Evolutionary conservation across 1,140 invertebrate genomes (phyloP), one percentile per base, ranked within the genome.

Genomic region (Bombus confusus): DNA sequence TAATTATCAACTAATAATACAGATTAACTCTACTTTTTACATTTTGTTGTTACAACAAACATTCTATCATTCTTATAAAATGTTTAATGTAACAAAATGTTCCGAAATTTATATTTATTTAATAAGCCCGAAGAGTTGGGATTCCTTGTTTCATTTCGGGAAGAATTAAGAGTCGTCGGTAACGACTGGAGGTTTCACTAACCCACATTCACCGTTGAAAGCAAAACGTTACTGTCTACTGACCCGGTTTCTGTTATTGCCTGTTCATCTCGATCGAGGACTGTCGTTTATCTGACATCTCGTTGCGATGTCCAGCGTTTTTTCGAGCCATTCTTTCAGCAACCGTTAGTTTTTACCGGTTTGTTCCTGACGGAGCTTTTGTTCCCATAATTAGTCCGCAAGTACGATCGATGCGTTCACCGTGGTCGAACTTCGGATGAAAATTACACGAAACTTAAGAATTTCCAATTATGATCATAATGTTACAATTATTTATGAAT

Each of bases 191-290:
- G 91, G 93, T 95, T 95, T 95, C 94, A 95, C 94, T 95, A 95
- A 95, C 94, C 94, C 93, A 95, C 93, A 95, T 95, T 93, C 85
- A 85, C 85, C 91, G 92, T 93, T 94, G 94, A 95, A 95, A 95
- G 94, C 92, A 95, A 95, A 95, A 95, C 94, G 92, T 93, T 92
- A 93, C 91, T 89, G 90, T 93, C 90, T 89, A 87, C 83, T 94
- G 94, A 93, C 94, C 94, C 91, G 86, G 86, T 94, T 95, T 92
- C 88, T 66, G 72, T 88, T 84, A 83, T 85, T 64, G 57, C 52
- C 68, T 43, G n/a, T 76, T 91, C 89, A 81, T 83, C 64, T 88
- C 57, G 80, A 83, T 86, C 82, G 41, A 69, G 72, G 47, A 85
- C 76, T 47, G 64, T 0, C 39, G 43, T 79, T 86, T 75, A 75